A percentile compares a stretch with the other conserved stretches of the same genome.
Conservation (phyloP, 2,797 vertebrate genomes). For the Halcyon chelicuti region DNA sequence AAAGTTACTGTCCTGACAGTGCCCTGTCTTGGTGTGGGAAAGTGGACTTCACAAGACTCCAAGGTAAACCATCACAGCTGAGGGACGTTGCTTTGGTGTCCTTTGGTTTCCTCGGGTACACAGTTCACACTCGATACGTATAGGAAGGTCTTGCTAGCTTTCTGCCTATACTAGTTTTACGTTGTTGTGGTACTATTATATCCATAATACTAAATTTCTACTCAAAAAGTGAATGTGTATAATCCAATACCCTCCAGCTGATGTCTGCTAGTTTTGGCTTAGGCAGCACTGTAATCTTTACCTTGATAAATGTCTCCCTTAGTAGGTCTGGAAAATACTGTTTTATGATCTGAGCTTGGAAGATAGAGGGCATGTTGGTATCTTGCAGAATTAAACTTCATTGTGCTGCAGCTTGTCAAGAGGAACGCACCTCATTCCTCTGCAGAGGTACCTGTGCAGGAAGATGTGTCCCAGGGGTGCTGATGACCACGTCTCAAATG, state of each 20-base stretch:
- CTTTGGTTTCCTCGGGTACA: background rate
- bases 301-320: background rate
- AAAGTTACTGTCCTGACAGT: background rate
- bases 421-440: background rate
- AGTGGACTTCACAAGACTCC: background rate
- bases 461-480: background rate
- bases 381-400: background rate
- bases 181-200: background rate
- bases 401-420: background rate
- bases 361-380: background rate
- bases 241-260: background rate
- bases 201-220: background rate
- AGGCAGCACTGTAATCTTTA: background rate
- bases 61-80: background rate
- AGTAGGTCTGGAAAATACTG: background rate
- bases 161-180: background rate
- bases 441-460: background rate
- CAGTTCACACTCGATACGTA: background rate
- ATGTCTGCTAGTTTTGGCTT: background rate
- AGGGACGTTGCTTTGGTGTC: background rate
- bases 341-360: background rate
- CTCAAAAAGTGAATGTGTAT: background rate
- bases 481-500: background rate
- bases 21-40: background rate
- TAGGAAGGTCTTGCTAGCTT: background rate